These are phyloP conservation scores for Papilio elwesi DNA, from an alignment of 2,888 invertebrate species.

Conservation along the genomic window DNA sequence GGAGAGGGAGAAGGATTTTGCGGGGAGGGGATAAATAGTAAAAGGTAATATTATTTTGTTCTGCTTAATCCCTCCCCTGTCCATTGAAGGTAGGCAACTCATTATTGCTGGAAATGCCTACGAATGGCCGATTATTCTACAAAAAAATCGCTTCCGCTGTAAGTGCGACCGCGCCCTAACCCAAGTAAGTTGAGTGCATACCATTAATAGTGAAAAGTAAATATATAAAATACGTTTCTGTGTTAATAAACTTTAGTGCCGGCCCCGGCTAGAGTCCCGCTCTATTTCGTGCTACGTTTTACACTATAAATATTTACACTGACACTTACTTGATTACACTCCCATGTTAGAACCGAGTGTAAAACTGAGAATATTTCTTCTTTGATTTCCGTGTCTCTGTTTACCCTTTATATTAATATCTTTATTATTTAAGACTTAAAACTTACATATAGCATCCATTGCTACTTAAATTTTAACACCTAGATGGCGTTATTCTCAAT, in stretches of 20 bases:
- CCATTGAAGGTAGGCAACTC: no score
- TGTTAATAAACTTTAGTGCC: slow-evolving; percentile 42
- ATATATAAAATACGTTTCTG: slow-evolving; percentile 53
- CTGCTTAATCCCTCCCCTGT: no score
- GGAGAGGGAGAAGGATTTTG: no score
- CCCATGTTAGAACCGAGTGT: background rate
- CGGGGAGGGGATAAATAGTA: no score
- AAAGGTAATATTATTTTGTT: no score
- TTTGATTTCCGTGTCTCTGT: background rate
- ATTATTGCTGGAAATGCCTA: no score
- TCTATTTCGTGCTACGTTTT: slow-evolving; percentile 10
- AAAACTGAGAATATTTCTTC: no score
- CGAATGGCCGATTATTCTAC: no score
- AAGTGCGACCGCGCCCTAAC: slow-evolving; percentile 42
- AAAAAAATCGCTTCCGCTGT: slow-evolving; percentile 36
- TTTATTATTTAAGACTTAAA: no score
- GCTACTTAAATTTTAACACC: no score
- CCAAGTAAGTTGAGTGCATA: slow-evolving; percentile 48
- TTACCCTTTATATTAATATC: background rate
- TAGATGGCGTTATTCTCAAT: no score
- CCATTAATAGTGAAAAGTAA: slow-evolving; percentile 52
- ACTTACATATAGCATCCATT: no score
- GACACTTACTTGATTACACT: background rate
- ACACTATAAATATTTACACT: background rate
- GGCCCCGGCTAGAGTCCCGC: background rate